phyloP scores from a whole-genome alignment of 1,140 invertebrate species.

The Ips nitidus region DNA sequence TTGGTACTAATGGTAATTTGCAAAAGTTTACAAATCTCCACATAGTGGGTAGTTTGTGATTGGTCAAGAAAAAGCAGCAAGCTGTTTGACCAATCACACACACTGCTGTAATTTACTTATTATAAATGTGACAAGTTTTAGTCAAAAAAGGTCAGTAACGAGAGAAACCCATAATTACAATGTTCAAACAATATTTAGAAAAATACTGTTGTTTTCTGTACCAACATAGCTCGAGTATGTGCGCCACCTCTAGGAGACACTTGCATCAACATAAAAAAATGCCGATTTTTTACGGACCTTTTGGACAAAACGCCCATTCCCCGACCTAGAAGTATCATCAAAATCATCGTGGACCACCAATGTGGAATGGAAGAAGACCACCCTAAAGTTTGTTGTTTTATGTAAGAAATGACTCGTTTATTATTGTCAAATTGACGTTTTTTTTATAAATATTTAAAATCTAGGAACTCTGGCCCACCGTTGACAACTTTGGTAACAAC shows the following conservation, averaged over 20 bases:
- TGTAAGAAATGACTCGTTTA: not conserved
- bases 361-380: conserved; percentile 30
- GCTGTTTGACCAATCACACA: no score
- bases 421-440: not conserved
- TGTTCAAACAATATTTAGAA: no score
- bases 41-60: no score
- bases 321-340: conserved; percentile 39
- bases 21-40: no score
- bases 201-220: no score
- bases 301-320: conserved; percentile 43
- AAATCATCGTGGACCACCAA: conserved; percentile 38
- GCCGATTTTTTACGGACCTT: conserved; percentile 42
- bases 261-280: conserved; percentile 43
- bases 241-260: conserved; percentile 39
- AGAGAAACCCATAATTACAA: no score
- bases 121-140: no score
- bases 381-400: conserved; percentile 43
- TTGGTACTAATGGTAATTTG: no score
- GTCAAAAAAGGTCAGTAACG: no score
- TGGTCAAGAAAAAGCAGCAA: no score
- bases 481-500: not conserved
- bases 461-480: not conserved
- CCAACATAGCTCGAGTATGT: not conserved
- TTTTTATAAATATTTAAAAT: not conserved
- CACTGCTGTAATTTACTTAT: no score